Base-by-base conservation (phyloP, 2,113 vertebrate species). In the Rhinichthys klamathensis region DNA sequence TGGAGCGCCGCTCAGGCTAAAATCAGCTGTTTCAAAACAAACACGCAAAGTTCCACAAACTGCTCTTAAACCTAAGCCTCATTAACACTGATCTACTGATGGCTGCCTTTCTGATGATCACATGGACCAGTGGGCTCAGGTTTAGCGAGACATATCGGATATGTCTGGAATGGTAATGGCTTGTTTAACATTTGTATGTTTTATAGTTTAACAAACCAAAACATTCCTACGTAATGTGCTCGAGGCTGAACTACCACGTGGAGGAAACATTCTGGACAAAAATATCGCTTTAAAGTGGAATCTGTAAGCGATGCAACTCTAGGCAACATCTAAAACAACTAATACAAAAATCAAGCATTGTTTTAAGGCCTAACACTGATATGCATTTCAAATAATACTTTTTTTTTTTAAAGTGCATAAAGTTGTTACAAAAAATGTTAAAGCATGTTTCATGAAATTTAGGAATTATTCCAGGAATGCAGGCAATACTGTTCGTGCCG, bases 11-110 rank as follows among this genome's bases (percentile, higher is more conserved):
- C 78, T 63, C 74, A 84, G 90, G 77, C 84, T 92, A 92, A 93
- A 91, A 87, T 83, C 86, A 76, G 54, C 10, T 85, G 83, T 92
- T 91, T 93, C 87, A 93, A 93, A 94, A 94, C 91, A 94, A 93
- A 93, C 92, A 92, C 10, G 54, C 87, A 88, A 91, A 92, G 85
- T 92, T 85, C 88, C 85, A 89, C 86, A 92, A 88, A 82, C 86
- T 88, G 46, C 65, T 73, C 79, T 91, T 93, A 93, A 93, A 89
- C 86, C 87, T 84, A 93, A 93, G 89, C 89, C 90, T 85, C 81
- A 84, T 90, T 91, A 90, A 91, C 73, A 87, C 30, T 86, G 86
- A 83, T 90, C 84, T 54, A 56, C 63, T 63, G 44, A 79, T 32
- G 70, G 32, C 58, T 83, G 67, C 46, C 80, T 15, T 61, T 72